phyloP scores from a whole-genome alignment of 2,888 invertebrate genomes.

The Leuctra nigra region DNA sequence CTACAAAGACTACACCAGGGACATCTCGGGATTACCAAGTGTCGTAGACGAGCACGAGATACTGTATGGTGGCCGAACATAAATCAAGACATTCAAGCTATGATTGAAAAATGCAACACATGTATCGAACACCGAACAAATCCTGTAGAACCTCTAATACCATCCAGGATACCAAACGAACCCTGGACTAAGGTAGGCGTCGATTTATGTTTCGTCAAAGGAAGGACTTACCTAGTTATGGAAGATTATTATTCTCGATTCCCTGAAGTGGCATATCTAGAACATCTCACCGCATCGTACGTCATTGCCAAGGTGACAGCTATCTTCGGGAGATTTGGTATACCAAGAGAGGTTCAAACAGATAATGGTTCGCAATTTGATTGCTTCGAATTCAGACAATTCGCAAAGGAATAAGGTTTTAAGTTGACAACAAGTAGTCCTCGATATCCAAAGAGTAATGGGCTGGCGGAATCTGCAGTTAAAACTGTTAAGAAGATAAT shows the following conservation, averaged over 20 bases:
- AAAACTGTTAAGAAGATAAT: slow-evolving; percentile 30
- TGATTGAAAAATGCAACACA: slow-evolving; percentile 25
- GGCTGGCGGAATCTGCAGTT: slow-evolving; percentile 29
- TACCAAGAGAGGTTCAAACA: slow-evolving; percentile 28
- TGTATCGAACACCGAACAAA: slow-evolving; percentile 25
- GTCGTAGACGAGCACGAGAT: slow-evolving; percentile 8
- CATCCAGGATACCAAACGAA: slow-evolving; percentile 27
- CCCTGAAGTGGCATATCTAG: slow-evolving; percentile 27
- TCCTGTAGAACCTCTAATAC: slow-evolving; percentile 27
- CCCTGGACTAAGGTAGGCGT: slow-evolving; percentile 31
- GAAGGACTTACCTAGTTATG: slow-evolving; percentile 28
- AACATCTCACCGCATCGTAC: not conserved
- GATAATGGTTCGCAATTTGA: slow-evolving; percentile 31
- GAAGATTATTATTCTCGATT: slow-evolving; percentile 31
- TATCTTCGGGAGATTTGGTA: slow-evolving; percentile 31
- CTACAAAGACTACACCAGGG: slow-evolving; percentile 18
- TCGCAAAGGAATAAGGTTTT: slow-evolving; percentile 30
- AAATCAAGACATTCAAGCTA: slow-evolving; percentile 20
- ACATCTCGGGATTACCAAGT: slow-evolving; percentile 20
- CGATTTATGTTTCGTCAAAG: slow-evolving; percentile 28
- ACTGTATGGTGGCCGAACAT: slow-evolving; percentile 14
- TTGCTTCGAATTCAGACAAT: slow-evolving; percentile 25
- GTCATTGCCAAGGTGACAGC: slow-evolving; percentile 25
- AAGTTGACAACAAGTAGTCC: slow-evolving; percentile 28
- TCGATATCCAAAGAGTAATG: slow-evolving; percentile 29